phyloP scores from a whole-genome alignment of 2,797 vertebrate genomes.

The Sebastes kiyomatsui region DNA sequence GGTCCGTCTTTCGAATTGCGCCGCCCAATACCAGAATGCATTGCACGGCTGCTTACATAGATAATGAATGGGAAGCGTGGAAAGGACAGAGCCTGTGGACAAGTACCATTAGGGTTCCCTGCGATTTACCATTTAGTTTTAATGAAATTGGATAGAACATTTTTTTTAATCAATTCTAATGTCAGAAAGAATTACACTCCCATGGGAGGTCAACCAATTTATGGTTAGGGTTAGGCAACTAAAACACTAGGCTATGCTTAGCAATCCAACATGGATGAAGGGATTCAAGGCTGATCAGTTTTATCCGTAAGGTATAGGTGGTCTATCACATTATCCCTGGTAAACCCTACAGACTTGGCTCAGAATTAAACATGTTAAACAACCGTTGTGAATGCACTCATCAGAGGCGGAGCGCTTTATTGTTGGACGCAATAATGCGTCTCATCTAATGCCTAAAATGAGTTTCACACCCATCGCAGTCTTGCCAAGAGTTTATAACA shows the following conservation, averaged over 20 bases:
- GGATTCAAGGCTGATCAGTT: neutral
- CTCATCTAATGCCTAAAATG: conserved; percentile 42
- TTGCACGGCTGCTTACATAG: too few species aligned
- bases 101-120: neutral
- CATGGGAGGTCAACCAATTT: neutral
- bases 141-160: neutral
- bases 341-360: conserved; percentile 3
- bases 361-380: conserved; percentile 18
- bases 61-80: too few species aligned
- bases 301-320: neutral
- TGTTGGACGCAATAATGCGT: conserved; percentile 7
- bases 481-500: conserved; percentile 57
- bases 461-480: conserved; percentile 49
- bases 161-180: neutral
- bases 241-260: neutral
- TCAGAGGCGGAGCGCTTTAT: conserved; percentile 15
- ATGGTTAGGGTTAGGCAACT: neutral
- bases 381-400: neutral
- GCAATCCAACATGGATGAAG: neutral
- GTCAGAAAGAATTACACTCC: neutral
- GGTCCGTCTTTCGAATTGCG: too few species aligned
- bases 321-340: neutral
- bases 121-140: neutral
- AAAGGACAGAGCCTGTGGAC: too few species aligned
- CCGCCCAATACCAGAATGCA: too few species aligned